phyloP scores from a whole-genome alignment of 2,113 vertebrate species.

The Python bivittatus region DNA sequence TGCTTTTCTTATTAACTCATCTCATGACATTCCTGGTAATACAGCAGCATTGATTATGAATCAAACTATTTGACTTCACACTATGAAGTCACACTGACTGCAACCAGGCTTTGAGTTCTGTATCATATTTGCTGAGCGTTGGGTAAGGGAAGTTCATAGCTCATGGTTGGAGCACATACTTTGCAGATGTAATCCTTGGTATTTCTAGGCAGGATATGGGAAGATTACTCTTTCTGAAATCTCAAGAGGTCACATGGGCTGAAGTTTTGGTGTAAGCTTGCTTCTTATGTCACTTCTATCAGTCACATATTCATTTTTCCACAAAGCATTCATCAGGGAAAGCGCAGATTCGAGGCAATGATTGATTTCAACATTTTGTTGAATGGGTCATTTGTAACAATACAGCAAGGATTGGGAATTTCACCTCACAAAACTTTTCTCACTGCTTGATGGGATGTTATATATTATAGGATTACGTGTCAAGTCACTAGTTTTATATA shows the following conservation, averaged over 20 bases:
- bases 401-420: no score
- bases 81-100: slow-evolving; percentile 30
- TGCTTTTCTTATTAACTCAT: slow-evolving; percentile 67
- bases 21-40: slow-evolving; percentile 54
- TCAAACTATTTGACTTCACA: slow-evolving; percentile 61
- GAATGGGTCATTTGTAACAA: no score
- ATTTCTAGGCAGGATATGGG: background rate
- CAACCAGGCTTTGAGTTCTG: slow-evolving; percentile 36
- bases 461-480: background rate
- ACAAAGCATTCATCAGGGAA: no score
- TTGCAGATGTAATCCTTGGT: background rate
- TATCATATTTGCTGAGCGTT: slow-evolving; percentile 39
- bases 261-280: no score
- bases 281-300: no score
- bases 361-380: no score
- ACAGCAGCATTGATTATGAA: slow-evolving; percentile 54
- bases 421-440: background rate
- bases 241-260: background rate
- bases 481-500: no score
- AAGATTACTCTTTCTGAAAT: background rate
- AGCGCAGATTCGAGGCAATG: no score
- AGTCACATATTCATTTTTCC: no score
- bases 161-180: background rate
- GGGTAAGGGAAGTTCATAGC: background rate
- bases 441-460: no score